Evolutionary conservation across 2,888 invertebrate species (phyloP).

Genomic region (Cosmia trapezina): DNA sequence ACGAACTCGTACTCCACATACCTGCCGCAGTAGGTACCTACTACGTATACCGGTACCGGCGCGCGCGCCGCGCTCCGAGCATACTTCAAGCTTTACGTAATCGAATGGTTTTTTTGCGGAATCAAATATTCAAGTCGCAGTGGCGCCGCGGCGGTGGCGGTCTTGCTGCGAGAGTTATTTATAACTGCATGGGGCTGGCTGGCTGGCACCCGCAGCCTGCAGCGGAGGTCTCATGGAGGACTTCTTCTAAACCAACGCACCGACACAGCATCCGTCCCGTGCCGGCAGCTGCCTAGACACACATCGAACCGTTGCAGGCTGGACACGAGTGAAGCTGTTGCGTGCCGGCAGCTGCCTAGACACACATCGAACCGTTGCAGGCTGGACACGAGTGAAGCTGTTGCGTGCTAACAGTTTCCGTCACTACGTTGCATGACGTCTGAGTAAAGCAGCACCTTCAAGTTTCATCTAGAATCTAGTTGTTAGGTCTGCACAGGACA

Average conservation of each 20-base stretch:
- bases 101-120: conserved; percentile 43
- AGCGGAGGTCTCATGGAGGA: too few species aligned
- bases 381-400: too few species aligned
- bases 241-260: background rate
- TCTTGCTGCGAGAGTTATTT: conserved; percentile 19
- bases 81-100: conserved; percentile 55
- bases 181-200: conserved; percentile 5
- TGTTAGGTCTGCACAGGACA: background rate
- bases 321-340: background rate
- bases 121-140: conserved; percentile 32
- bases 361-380: too few species aligned
- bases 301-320: background rate
- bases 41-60: conserved; percentile 31
- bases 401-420: too few species aligned
- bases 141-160: too few species aligned
- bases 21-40: conserved; percentile 16
- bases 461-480: too few species aligned
- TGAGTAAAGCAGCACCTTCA: too few species aligned
- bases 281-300: background rate
- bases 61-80: conserved; percentile 51
- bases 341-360: too few species aligned
- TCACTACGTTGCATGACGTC: too few species aligned
- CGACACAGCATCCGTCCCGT: background rate
- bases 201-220: background rate
- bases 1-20: conserved; percentile 5